Base-by-base conservation (phyloP, 2,113 vertebrate species). In the Gracilinanus agilis region DNA sequence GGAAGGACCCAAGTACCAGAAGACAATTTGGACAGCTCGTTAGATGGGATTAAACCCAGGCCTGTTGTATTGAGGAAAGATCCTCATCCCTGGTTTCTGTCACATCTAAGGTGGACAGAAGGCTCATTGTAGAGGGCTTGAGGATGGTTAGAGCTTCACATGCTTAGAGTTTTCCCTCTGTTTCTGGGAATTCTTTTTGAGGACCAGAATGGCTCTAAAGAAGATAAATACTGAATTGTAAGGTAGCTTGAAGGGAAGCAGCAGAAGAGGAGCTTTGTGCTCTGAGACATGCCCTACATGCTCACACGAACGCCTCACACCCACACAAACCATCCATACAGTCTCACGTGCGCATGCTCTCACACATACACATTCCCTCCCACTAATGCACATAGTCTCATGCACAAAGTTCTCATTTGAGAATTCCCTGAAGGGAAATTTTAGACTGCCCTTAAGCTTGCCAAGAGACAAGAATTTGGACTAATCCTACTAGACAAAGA, bases 21-120 rank as follows among this genome's bases (percentile, higher is more conserved):
- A 40, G 67, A 23, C 1, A 8, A 40, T 7, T 3, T 16, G 8
- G 34, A 40, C 13, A 2, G 16, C 16, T n/a, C 0, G 19, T 21
- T 16, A 40, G 34, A 34, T 5, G 34, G 61, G 40, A 83, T 21
- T 83, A 40, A 83, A n/a, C 19, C 34, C 19, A 83, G 67, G 3
- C 16, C 34, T 2, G 67, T 1, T 2, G 34, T n/a, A 83, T 40
- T 7, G n/a, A 8, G 34, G 21, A 83, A 67, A 83, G 67, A 8
- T 21, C n/a, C 67, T 83, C 67, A n/a, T 2, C 34, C 67, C 67
- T 13, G 34, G 34, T 21, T n/a, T n/a, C n/a, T 7, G 34, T 7
- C 67, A 34, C 67, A 40, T 21, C 67, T n/a, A 21, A n/a, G 29
- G 67, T 21, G 67, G 67, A 40, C 67, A 40, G 67, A 40, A 83